A percentile compares a stretch with the other conserved stretches of the same genome.
These are phyloP conservation scores for Spodoptera exigua DNA, from an alignment of 2,888 invertebrate genomes.

Conservation along the genomic window DNA sequence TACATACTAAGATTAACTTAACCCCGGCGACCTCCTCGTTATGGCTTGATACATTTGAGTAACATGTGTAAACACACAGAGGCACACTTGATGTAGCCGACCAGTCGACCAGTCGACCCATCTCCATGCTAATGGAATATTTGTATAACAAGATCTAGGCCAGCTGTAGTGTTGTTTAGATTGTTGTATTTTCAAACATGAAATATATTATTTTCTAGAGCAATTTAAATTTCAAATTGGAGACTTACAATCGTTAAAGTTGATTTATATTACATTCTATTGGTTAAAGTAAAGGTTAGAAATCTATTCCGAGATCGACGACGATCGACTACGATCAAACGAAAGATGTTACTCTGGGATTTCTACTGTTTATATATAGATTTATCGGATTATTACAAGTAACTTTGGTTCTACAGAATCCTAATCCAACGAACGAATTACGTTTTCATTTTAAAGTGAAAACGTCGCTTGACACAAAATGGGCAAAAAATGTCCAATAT, in stretches of 20 bases:
- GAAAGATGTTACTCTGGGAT: neutral
- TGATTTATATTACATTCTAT: neutral
- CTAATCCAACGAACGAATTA: constrained; percentile 3
- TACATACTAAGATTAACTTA: constrained; percentile 2
- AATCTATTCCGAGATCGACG: neutral
- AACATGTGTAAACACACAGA: constrained; percentile 12
- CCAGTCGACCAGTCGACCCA: constrained; percentile 13
- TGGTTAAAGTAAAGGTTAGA: neutral
- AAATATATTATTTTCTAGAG: neutral
- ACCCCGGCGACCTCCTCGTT: constrained; percentile 2
- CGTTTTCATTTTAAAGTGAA: constrained; percentile 29
- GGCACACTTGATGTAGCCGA: neutral
- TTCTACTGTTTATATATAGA: neutral
- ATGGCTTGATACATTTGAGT: constrained; percentile 6
- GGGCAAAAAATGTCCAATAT: constrained; percentile 40
- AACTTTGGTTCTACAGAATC: constrained; percentile 1
- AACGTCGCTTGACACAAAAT: constrained; percentile 28
- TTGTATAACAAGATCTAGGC: constrained; percentile 34
- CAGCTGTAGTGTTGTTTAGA: constrained; percentile 27
- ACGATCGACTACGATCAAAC: too few relatives aligned
- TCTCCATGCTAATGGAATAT: constrained; percentile 38
- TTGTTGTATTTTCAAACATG: neutral
- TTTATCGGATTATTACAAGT: neutral
- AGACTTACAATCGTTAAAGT: neutral
- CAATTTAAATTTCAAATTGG: too few relatives aligned